Percentiles rank a stretch among this genome's conserved stretches.
phyloP scores from a whole-genome alignment of 2,888 invertebrate species.

The Timema podura region DNA sequence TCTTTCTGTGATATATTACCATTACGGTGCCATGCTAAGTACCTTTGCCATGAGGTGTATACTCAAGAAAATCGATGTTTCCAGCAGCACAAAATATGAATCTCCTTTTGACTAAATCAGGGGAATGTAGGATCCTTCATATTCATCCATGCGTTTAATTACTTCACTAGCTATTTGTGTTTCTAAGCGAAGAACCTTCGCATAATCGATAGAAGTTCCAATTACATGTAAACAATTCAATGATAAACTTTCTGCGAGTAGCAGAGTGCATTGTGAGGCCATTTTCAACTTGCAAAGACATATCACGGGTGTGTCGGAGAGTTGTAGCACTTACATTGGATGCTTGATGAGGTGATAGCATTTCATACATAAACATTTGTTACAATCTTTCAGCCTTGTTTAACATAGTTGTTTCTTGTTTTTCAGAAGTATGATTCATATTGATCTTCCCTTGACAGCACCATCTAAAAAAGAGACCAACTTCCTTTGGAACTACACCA shows the following conservation, averaged over 20 bases:
- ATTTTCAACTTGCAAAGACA: background rate
- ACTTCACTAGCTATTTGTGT: constrained; percentile 3
- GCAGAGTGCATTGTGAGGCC: background rate
- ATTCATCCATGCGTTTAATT: background rate
- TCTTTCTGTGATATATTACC: too few species aligned
- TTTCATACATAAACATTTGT: constrained; percentile 7
- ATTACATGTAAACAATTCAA: background rate
- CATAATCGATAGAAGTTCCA: background rate
- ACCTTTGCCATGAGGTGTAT: background rate
- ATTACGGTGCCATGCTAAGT: background rate
- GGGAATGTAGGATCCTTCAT: constrained; percentile 5
- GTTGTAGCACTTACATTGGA: background rate
- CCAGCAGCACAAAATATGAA: constrained; percentile 13
- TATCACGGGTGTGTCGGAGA: background rate
- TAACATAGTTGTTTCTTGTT: background rate
- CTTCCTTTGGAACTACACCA: background rate
- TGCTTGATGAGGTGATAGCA: background rate
- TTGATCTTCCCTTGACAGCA: background rate
- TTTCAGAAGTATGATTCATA: background rate
- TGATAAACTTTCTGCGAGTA: background rate
- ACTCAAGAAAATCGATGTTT: background rate
- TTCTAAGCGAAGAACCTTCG: background rate
- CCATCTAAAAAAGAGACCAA: background rate
- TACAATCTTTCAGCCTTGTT: background rate
- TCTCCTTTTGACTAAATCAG: background rate